Base-by-base conservation (phyloP, 2,888 invertebrate species). In the Tolmerus cingulatus region DNA sequence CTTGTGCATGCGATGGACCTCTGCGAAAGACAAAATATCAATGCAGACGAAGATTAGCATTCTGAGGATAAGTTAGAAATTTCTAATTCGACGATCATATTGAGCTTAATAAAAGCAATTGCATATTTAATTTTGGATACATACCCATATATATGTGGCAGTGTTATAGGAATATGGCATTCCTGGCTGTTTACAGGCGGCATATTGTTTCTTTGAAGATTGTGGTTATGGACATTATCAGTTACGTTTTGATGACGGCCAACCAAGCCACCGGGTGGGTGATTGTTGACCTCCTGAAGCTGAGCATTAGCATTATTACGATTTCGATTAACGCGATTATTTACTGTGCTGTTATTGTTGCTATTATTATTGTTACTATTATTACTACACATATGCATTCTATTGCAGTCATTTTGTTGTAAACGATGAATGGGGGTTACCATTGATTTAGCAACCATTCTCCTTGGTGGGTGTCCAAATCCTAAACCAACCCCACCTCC, bases 351-450 rank as follows among this genome's bases (percentile, higher is more conserved):
- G 74, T 74, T 74, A 86, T 78, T 87, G 51, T 43, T 85, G 74
- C 40, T 43, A 86, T 87, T 88, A 82, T 88, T 89, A 78, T 51
- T 87, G 82, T 84, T 88, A 40, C 30, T 86, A 82, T 89, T 87
- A 89, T 89, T 91, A 87, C 34, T 89, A 86, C 16, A 87, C 90
- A 88, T 87, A 90, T 87, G 89, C 90, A 89, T 66, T 90, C 89
- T 87, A 90, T 89, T 88, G 90, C 85, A 76, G 88, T 90, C 89
- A 86, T 87, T 89, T 88, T 94, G 94, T 91, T 95, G 95, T 91
- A 95, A 95, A 90, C 95, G 94, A 92, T 95, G 96, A 90, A 95
- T 94, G 87, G 96, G 95, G 90, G 95, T 95, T 91, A 95, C 95
- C 95, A 95, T 95, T 91, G 95, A 86, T 93, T 95, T 95, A 89